phyloP scores from a whole-genome alignment of 2,113 vertebrate species.

The Hepsetus odoe region DNA sequence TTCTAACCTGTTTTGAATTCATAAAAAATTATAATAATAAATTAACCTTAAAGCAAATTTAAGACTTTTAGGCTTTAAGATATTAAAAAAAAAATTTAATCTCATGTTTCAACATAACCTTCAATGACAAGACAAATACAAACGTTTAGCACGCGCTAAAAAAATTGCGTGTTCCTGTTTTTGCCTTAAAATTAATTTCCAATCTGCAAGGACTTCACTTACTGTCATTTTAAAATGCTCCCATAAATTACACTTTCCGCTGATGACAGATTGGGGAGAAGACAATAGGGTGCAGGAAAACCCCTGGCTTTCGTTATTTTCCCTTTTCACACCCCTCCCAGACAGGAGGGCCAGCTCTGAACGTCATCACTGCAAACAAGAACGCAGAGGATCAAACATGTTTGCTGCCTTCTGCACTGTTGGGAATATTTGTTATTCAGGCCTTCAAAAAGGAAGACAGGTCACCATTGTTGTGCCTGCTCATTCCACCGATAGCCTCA shows the following conservation, averaged over 20 bases:
- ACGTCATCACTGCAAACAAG: slow-evolving; percentile 67
- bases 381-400: slow-evolving; percentile 48
- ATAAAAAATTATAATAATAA: too few relatives aligned
- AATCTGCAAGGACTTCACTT: slow-evolving; percentile 43
- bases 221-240: slow-evolving; percentile 59
- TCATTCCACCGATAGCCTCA: slow-evolving; percentile 65
- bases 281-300: slow-evolving; percentile 76
- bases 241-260: slow-evolving; percentile 69
- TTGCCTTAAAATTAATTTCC: slow-evolving; percentile 55
- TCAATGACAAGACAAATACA: neutral
- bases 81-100: neutral
- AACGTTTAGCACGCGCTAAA: neutral
- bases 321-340: slow-evolving; percentile 67
- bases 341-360: slow-evolving; percentile 45
- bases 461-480: slow-evolving; percentile 72
- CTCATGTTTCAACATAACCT: neutral
- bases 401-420: slow-evolving; percentile 39
- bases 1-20: too few relatives aligned
- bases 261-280: slow-evolving; percentile 66
- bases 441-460: slow-evolving; percentile 69
- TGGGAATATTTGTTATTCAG: slow-evolving; percentile 73
- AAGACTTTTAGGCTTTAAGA: too few relatives aligned
- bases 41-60: too few relatives aligned
- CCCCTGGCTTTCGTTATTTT: slow-evolving; percentile 62
- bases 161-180: slow-evolving; percentile 68